Conservation (phyloP, 2,113 vertebrate genomes). For the Arvicanthis niloticus region DNA sequence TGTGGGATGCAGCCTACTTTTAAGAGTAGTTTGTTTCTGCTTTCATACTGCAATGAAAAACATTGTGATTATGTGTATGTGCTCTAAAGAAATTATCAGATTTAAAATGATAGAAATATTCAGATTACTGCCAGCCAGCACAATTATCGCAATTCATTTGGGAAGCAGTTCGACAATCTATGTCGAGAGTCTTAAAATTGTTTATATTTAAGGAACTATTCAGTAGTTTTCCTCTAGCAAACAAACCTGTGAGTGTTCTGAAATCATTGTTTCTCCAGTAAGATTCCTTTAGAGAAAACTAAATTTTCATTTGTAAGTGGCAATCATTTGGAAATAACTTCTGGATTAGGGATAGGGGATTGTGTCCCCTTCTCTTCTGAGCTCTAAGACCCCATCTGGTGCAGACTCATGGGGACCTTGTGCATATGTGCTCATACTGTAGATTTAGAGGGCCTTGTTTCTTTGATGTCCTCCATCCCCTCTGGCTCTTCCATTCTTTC, state of each 20-base stretch:
- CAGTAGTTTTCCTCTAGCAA: conserved; percentile 63
- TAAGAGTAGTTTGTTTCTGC: not conserved
- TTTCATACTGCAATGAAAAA: conserved; percentile 54
- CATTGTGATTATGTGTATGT: conserved; percentile 40
- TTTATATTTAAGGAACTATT: not conserved
- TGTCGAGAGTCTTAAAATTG: conserved; percentile 58
- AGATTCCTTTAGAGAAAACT: not conserved
- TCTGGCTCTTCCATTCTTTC: not conserved
- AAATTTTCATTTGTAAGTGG: not conserved
- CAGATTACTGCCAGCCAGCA: conserved; percentile 54
- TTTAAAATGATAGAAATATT: conserved; percentile 64
- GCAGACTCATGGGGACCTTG: too few species aligned
- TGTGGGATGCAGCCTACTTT: not conserved
- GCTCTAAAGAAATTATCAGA: conserved; percentile 59
- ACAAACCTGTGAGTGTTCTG: not conserved
- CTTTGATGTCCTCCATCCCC: not conserved
- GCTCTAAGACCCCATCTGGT: not conserved
- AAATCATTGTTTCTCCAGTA: conserved; percentile 33
- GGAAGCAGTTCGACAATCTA: conserved; percentile 74
- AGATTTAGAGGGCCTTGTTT: not conserved
- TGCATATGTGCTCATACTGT: not conserved
- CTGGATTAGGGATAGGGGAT: not conserved
- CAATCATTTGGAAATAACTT: not conserved
- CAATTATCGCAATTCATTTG: conserved; percentile 68
- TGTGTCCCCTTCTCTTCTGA: not conserved